Base-by-base conservation (phyloP, 2,888 invertebrate species). In the Andrena bicolor region DNA sequence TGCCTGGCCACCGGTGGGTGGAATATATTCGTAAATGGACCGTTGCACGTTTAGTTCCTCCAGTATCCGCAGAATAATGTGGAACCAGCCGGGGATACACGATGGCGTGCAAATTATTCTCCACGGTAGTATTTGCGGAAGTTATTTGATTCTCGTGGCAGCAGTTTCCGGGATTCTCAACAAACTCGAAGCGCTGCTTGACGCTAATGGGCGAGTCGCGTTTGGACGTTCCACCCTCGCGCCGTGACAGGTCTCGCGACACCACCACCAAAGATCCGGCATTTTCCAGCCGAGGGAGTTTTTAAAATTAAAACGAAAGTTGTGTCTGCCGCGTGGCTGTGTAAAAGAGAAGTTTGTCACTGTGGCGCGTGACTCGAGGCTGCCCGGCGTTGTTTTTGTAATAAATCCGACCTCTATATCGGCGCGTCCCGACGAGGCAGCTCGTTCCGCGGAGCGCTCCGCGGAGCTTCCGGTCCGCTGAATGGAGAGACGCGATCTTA, bases 381-480 rank as follows among this genome's bases (percentile, higher is more conserved):
- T 16, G 41, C 41, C 65, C 23, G 28, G 23, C 23, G 5, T 13
- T 56, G n/a, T 2, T 28, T 35, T 2, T 2, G 7, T 56, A 71
- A 76, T 71, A 76, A 72, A 73, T 76, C 48, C 64, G 72, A 35
- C 64, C 64, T n/a, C 28, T 56, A 28, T 58, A 72, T 64, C 72
- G 56, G 63, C 26, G 63, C 30, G 53, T 64, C 71, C 56, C 71
- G 53, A 23, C 30, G 41, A 41, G 41, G 41, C 41, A 16, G 13
- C 41, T 41, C 41, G 41, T 41, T 41, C 35, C 49, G 23, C 28
- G 53, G 20, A 61, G 30, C 28, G 53, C 53, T 76, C 41, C 63
- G 41, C 48, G 30, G 13, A 10, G 8, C 32, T 76, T 75, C 60
- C 53, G 53, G 35, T 41, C 35, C 20, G n/a, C n/a, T 30, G 70